A percentile compares a stretch with the other conserved stretches of the same genome.
These are phyloP conservation scores for Lamellibrachia luymesi DNA, from an alignment of 1,140 invertebrate genomes.

Conservation along the genomic window DNA sequence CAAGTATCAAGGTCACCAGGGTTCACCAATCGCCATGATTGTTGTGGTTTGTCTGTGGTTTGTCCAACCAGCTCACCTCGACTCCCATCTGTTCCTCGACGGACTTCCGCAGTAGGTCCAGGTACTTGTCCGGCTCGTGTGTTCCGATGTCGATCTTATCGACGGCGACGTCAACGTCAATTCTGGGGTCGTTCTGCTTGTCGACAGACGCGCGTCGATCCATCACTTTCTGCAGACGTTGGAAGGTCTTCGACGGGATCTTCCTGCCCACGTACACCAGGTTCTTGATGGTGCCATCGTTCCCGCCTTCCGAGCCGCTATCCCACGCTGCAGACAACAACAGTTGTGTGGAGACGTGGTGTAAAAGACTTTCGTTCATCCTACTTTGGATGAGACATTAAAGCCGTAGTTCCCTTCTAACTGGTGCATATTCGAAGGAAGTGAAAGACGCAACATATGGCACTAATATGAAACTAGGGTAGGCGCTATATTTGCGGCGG, in stretches of 20 bases:
- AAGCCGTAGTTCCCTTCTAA: too few species aligned
- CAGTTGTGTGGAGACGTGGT: not conserved
- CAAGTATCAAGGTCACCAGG: too few species aligned
- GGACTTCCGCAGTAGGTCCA: conserved; percentile 19
- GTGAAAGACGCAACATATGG: too few species aligned
- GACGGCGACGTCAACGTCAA: conserved; percentile 16
- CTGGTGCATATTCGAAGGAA: too few species aligned
- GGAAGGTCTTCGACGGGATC: conserved; percentile 24
- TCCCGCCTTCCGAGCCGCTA: not conserved
- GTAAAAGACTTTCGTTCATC: not conserved
- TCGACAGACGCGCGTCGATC: conserved; percentile 12
- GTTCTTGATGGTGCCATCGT: conserved; percentile 18
- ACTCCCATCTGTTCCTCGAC: conserved; percentile 13
- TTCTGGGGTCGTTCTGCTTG: not conserved
- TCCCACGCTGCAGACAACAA: not conserved
- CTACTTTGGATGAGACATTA: too few species aligned
- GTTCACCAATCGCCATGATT: too few species aligned
- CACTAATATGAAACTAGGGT: too few species aligned
- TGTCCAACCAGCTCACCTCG: not conserved
- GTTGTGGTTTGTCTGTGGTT: too few species aligned
- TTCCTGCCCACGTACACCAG: conserved; percentile 15
- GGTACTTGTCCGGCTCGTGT: conserved; percentile 21
- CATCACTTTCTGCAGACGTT: conserved; percentile 17
- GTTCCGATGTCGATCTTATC: conserved; percentile 17
- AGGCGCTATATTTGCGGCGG: too few species aligned